Percentiles rank a stretch among this genome's conserved stretches.
Conservation (phyloP, 2,797 vertebrate species). For the Ctenopoma kingsleyae region DNA sequence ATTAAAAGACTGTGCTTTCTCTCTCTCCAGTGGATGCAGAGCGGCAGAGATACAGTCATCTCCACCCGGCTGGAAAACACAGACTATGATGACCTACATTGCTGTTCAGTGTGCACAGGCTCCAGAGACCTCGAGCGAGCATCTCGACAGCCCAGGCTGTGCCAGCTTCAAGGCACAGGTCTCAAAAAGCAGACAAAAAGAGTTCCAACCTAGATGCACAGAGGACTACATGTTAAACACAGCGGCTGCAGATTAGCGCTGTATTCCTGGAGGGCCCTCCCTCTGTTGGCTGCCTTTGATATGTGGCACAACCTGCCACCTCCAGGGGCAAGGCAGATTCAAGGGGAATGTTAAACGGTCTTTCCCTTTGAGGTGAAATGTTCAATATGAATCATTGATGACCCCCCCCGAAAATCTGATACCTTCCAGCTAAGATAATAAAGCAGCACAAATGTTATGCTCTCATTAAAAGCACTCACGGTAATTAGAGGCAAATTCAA, state of each 20-base stretch:
- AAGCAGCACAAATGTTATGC: constrained; percentile 69
- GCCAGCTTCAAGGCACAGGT: constrained; percentile 63
- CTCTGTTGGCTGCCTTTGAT: constrained; percentile 79
- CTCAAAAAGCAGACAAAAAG: constrained; percentile 66
- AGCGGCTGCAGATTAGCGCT: constrained; percentile 61
- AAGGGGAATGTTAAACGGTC: constrained; percentile 83
- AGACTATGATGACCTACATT: constrained; percentile 83
- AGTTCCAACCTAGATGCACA: constrained; percentile 56
- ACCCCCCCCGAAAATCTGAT: constrained; percentile 27
- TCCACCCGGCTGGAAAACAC: constrained; percentile 75
- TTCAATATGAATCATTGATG: constrained; percentile 85
- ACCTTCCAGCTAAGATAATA: constrained; percentile 68
- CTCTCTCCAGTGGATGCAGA: constrained; percentile 40
- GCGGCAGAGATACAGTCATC: constrained; percentile 58
- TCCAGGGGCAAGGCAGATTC: constrained; percentile 73
- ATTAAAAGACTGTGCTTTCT: constrained; percentile 56
- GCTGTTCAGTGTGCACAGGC: constrained; percentile 66
- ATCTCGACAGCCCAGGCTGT: constrained; percentile 37
- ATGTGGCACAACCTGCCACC: constrained; percentile 80
- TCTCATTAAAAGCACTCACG: constrained; percentile 66
- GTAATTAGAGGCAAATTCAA: constrained; percentile 71
- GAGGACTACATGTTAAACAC: constrained; percentile 70
- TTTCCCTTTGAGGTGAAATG: constrained; percentile 83
- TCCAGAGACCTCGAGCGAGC: constrained; percentile 62
- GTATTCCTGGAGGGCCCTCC: constrained; percentile 66